A percentile compares a stretch with the other conserved stretches of the same genome.
phyloP scores from a whole-genome alignment of 2,113 vertebrate species.

The Micronycteris hirsuta region DNA sequence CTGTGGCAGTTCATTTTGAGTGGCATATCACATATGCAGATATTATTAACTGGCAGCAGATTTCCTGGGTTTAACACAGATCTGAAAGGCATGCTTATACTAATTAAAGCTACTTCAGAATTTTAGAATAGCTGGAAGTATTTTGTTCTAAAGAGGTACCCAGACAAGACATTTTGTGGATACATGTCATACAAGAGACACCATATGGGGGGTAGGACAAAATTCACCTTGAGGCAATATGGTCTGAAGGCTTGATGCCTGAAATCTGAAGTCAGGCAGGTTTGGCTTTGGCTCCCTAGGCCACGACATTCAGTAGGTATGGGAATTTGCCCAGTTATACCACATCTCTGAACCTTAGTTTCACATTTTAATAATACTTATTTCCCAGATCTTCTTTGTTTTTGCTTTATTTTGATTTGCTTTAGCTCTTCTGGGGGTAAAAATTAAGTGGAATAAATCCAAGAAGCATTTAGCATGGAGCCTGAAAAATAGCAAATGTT shows the following conservation, averaged over 20 bases:
- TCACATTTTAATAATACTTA: background rate
- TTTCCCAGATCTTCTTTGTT: background rate
- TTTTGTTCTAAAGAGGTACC: conserved; percentile 27
- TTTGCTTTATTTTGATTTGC: background rate
- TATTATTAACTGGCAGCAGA: background rate
- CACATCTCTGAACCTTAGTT: background rate
- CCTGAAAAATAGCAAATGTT: background rate
- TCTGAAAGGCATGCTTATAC: background rate
- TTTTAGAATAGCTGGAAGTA: background rate
- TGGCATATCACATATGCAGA: background rate
- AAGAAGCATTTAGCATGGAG: background rate
- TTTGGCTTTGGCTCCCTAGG: background rate
- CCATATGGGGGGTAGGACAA: background rate
- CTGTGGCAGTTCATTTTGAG: background rate
- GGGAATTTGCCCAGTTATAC: background rate
- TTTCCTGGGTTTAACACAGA: background rate
- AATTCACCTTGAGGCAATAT: background rate
- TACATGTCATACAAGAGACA: background rate
- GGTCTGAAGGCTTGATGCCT: background rate
- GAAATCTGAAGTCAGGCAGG: background rate
- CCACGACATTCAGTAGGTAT: background rate
- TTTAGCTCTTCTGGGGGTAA: background rate
- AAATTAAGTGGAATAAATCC: background rate
- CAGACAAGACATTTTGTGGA: background rate
- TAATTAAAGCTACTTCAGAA: background rate